Conservation (phyloP, 2,888 invertebrate species). For the Branchellion lobata region DNA sequence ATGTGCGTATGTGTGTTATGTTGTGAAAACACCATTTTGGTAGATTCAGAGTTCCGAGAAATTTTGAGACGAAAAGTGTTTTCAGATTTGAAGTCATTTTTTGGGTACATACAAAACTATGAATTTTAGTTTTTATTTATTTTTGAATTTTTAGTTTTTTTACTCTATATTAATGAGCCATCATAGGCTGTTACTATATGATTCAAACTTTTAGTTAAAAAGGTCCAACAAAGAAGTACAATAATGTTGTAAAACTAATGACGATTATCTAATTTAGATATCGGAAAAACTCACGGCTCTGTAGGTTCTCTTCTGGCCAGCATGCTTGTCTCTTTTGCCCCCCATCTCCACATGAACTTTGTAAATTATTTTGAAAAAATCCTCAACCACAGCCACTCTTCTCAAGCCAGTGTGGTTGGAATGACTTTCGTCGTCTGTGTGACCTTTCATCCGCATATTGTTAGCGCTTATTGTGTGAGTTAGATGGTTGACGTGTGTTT, state of each 20-base stretch:
- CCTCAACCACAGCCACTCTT: slow-evolving; percentile 92
- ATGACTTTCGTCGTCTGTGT: neutral
- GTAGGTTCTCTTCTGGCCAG: slow-evolving; percentile 94
- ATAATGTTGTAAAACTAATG: too few relatives aligned
- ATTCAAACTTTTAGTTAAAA: too few relatives aligned
- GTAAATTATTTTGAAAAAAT: slow-evolving; percentile 94
- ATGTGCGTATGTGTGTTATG: neutral
- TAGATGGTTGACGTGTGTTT: neutral
- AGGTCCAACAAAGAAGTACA: too few relatives aligned
- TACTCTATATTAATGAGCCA: too few relatives aligned
- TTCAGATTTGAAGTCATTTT: too few relatives aligned
- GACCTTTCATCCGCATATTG: neutral
- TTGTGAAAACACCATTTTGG: neutral
- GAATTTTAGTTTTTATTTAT: too few relatives aligned
- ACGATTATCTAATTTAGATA: too few relatives aligned
- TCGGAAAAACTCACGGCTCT: slow-evolving; percentile 80
- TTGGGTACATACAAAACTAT: too few relatives aligned
- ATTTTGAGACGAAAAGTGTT: neutral
- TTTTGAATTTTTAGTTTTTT: too few relatives aligned
- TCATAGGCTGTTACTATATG: too few relatives aligned
- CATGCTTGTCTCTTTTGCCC: slow-evolving; percentile 84
- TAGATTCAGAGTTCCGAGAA: neutral
- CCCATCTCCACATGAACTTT: slow-evolving; percentile 90
- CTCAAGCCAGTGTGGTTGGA: slow-evolving; percentile 67
- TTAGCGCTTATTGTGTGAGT: neutral